phyloP scores from a whole-genome alignment of 2,113 vertebrate species.

The Peromyscus leucopus region DNA sequence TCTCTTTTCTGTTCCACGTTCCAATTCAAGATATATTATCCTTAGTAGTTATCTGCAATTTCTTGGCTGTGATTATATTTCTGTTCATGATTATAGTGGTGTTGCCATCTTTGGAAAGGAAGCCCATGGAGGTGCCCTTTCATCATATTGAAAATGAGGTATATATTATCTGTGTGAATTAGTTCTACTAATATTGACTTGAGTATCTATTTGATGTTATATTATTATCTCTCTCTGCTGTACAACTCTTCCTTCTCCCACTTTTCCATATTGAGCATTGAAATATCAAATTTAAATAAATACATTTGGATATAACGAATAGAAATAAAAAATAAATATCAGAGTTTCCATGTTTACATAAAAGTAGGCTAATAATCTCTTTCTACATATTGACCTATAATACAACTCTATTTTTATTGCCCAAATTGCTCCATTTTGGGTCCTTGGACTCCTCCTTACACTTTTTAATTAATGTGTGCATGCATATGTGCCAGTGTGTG shows the following conservation, averaged over 20 bases:
- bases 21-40: neutral
- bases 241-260: neutral
- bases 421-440: neutral
- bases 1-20: neutral
- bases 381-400: neutral
- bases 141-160: too few relatives aligned
- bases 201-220: too few relatives aligned
- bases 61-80: neutral
- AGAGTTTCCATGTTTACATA: neutral
- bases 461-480: neutral
- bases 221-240: too few relatives aligned
- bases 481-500: neutral
- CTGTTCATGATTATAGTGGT: neutral
- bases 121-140: neutral
- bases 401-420: neutral
- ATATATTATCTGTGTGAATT: too few relatives aligned
- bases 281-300: neutral
- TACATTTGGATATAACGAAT: neutral
- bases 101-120: neutral
- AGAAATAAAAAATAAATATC: neutral
- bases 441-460: neutral
- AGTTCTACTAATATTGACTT: too few relatives aligned
- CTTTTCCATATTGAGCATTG: neutral
- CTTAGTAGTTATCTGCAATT: neutral
- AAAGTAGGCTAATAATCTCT: neutral